Evolutionary conservation across 2,888 invertebrate genomes (phyloP).

Genomic region (Orthosia incerta): DNA sequence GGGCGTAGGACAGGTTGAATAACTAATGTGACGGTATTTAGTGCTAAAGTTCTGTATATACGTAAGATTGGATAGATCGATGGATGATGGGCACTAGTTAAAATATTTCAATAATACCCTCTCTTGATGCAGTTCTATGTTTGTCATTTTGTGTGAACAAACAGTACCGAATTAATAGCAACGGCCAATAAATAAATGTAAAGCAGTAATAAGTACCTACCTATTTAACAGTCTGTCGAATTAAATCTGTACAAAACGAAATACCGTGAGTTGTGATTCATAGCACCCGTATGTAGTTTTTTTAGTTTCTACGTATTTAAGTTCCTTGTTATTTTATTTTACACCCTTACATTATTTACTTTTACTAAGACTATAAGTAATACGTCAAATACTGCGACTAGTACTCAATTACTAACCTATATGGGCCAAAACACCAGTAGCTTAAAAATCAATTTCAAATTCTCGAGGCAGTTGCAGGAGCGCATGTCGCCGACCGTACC

Average conservation of each 20-base stretch:
- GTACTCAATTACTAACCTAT: neutral
- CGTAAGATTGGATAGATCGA: constrained; percentile 79
- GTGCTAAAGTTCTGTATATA: constrained; percentile 85
- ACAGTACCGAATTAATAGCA: constrained; percentile 86
- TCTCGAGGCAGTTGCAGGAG: neutral
- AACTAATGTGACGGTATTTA: constrained; percentile 78
- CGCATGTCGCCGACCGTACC: neutral
- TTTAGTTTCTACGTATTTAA: constrained; percentile 41
- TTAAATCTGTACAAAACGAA: constrained; percentile 90
- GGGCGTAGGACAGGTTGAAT: constrained; percentile 79
- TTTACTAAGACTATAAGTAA: neutral
- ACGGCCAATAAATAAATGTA: constrained; percentile 86
- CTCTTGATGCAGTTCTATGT: constrained; percentile 73
- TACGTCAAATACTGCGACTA: constrained; percentile 5
- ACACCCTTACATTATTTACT: constrained; percentile 32
- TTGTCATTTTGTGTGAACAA: constrained; percentile 78
- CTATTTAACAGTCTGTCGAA: constrained; percentile 89
- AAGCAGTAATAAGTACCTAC: constrained; percentile 86
- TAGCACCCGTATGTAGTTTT: constrained; percentile 68
- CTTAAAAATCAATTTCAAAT: neutral
- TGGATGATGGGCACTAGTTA: constrained; percentile 66
- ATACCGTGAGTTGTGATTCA: constrained; percentile 85
- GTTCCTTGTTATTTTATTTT: constrained; percentile 59
- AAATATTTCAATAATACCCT: constrained; percentile 72
- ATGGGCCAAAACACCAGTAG: constrained; percentile 4